These are phyloP conservation scores for Zosterops hypoxanthus DNA, from an alignment of 2,113 vertebrate genomes.

Conservation along the genomic window DNA sequence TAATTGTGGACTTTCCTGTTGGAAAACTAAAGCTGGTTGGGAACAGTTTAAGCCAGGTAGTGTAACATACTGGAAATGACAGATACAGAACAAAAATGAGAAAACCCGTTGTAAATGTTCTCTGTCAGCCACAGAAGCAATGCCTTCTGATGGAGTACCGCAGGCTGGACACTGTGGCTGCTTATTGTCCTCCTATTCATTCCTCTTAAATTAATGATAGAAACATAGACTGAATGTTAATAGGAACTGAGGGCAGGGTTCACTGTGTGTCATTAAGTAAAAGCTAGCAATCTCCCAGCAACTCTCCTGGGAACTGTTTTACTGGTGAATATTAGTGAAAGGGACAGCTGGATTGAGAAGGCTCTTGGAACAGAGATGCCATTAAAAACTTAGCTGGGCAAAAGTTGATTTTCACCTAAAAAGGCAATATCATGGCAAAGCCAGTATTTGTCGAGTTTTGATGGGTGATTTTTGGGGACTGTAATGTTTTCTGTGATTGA, in stretches of 20 bases:
- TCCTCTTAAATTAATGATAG: slow-evolving; percentile 55
- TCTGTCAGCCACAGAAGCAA: neutral
- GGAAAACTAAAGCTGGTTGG: neutral
- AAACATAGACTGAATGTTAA: slow-evolving; percentile 60
- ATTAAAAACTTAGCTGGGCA: neutral
- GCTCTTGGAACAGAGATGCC: neutral
- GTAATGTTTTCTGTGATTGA: neutral
- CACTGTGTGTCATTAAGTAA: slow-evolving; percentile 32
- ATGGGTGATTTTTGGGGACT: neutral
- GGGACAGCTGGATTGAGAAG: slow-evolving; percentile 16
- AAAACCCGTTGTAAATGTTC: rapidly evolving
- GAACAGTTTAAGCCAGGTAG: neutral
- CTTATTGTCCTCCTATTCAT: slow-evolving; percentile 54
- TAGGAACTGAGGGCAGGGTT: slow-evolving; percentile 39
- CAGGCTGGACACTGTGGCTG: neutral
- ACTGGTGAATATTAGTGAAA: neutral
- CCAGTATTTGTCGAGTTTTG: neutral
- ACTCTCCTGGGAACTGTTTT: neutral
- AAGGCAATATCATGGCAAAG: neutral
- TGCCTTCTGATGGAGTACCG: neutral
- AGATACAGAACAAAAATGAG: neutral
- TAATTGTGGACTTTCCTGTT: neutral
- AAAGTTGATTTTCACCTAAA: slow-evolving; percentile 9
- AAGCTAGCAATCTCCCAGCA: slow-evolving; percentile 24
- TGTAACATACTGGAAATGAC: neutral